Base-by-base conservation (phyloP, 2,888 invertebrate genomes). In the Micropterix aruncella region DNA sequence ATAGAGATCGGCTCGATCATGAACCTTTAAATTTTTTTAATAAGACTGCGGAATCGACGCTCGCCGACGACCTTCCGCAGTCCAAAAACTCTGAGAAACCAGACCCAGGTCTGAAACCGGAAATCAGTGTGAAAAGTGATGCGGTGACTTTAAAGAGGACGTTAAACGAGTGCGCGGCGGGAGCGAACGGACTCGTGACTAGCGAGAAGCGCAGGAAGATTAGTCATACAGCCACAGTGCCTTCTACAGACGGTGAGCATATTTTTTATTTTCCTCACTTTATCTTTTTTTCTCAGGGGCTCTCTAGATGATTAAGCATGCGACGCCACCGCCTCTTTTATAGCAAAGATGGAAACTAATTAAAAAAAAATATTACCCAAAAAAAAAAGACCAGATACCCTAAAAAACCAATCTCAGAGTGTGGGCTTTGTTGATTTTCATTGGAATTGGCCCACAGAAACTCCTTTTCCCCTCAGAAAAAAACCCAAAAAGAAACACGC, bases 131-230 rank as follows among this genome's bases (percentile, higher is more conserved):
- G 27, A 42, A 27, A 15, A 19, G 42, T 41, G 48, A 46, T n/a
- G 36, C 41, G 19, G 48, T 57, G 49, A 60, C 62, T 54, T 58
- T 68, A 50, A 70, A 71, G 63, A 62, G 75, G 61, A 61, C 70
- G 55, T 61, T 66, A 47, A 52, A 48, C 7, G 68, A 69, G 50
- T 63, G 65, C 62, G 63, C 65, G 49, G 60, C 63, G 53, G 61
- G 64, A 49, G 74, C 75, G 44, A 80, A 80, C 51, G 80, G 80
- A 37, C 67, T 79, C 47, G 62, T 75, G 43, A 62, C 65, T 47
- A 73, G 73, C 16, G 80, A 81, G 52, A 80, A 80, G 63, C 75
- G 77, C 58, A 65, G 80, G 57, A 73, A 80, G 53, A 66, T 75
- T 53, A 73, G 73, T 60, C 75, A 75, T 57, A 70, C 27, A 27